These are phyloP conservation scores for Virgularia gustaviana DNA, from an alignment of 92 coral and sea anemone species.

Conservation along the genomic window DNA sequence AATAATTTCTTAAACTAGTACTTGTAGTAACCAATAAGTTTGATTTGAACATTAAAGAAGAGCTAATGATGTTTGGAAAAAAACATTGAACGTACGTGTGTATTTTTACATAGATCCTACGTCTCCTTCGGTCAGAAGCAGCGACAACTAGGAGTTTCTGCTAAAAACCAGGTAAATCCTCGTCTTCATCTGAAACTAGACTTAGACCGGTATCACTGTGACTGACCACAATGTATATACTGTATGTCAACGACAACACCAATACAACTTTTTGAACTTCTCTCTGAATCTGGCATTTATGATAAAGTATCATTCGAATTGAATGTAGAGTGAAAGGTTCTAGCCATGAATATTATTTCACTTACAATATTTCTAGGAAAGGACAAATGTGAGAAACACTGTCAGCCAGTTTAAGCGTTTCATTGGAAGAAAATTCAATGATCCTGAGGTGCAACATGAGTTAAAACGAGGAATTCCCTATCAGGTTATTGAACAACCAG, in stretches of 20 bases:
- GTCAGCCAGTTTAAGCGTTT: constrained; percentile 82
- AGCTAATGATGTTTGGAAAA: no score
- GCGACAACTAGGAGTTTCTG: constrained; percentile 78
- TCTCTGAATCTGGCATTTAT: neutral
- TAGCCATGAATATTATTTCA: neutral
- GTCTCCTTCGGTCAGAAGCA: constrained; percentile 90
- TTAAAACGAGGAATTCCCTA: constrained; percentile 52
- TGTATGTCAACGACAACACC: no score
- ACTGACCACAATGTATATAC: no score
- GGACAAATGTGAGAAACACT: constrained; percentile 78
- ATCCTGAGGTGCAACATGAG: constrained; percentile 76
- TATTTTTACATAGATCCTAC: constrained; percentile 58
- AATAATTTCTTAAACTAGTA: neutral
- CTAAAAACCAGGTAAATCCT: constrained; percentile 81
- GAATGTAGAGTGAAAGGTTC: neutral
- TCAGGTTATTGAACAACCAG: constrained; percentile 63
- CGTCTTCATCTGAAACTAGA: no score
- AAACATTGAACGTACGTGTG: no score
- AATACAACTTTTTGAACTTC: neutral
- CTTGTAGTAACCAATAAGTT: no score
- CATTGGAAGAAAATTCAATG: constrained; percentile 80
- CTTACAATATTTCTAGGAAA: constrained; percentile 58
- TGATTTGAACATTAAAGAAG: no score
- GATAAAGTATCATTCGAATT: neutral
- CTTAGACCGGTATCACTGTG: no score